Conservation (phyloP, 2,888 invertebrate genomes). For the Chymomyza procnemis region DNA sequence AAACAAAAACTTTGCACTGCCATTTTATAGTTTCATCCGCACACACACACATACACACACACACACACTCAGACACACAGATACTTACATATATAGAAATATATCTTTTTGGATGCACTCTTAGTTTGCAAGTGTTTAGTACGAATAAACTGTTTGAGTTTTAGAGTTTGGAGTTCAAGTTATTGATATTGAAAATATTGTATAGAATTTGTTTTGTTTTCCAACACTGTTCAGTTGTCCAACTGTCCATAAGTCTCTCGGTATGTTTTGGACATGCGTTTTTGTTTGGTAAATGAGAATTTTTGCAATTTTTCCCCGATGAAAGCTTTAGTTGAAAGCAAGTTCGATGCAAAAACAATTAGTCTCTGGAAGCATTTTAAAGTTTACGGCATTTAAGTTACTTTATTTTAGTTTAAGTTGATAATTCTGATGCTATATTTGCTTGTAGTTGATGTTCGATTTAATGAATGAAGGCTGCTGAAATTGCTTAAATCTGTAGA, state of each 20-base stretch:
- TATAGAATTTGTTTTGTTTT: slow-evolving; percentile 26
- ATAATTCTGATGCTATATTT: too few species aligned
- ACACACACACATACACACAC: background rate
- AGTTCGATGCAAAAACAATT: too few species aligned
- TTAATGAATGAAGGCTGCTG: slow-evolving; percentile 30
- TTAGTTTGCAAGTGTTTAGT: slow-evolving; percentile 39
- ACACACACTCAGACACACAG: background rate
- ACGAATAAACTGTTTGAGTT: slow-evolving; percentile 68
- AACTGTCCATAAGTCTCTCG: background rate
- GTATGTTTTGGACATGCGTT: background rate
- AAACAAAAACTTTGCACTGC: slow-evolving; percentile 31
- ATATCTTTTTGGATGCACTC: background rate
- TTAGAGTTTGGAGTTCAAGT: slow-evolving; percentile 57
- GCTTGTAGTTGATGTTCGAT: slow-evolving; percentile 60
- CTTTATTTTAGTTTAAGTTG: too few species aligned
- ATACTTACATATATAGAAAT: background rate
- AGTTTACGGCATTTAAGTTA: too few species aligned
- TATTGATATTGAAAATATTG: slow-evolving; percentile 66
- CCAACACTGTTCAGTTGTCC: background rate
- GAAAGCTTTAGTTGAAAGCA: too few species aligned
- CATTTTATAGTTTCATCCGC: slow-evolving; percentile 49
- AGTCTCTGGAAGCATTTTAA: too few species aligned
- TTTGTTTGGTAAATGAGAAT: too few species aligned
- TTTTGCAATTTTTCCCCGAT: too few species aligned
- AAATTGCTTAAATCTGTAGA: slow-evolving; percentile 52